These are phyloP conservation scores for Craniophora ligustri DNA, from an alignment of 2,888 invertebrate species.

Conservation along the genomic window DNA sequence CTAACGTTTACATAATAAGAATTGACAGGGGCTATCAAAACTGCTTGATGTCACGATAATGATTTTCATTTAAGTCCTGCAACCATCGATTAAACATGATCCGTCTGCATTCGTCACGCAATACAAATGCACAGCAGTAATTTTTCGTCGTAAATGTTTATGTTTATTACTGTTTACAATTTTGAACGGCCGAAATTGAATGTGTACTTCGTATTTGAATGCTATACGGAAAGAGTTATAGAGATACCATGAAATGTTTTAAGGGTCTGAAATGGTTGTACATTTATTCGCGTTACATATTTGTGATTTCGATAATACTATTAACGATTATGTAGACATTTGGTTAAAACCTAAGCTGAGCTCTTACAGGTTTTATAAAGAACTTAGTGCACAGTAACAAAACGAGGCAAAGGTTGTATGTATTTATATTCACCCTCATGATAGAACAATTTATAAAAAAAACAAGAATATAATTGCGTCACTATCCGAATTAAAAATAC, in stretches of 20 bases:
- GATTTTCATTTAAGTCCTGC: slow-evolving; percentile 55
- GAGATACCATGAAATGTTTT: not conserved
- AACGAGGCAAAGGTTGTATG: too few species aligned
- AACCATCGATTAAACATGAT: slow-evolving; percentile 57
- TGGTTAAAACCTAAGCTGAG: too few species aligned
- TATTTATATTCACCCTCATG: too few species aligned
- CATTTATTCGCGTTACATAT: too few species aligned
- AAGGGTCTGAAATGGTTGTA: too few species aligned
- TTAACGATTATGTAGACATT: too few species aligned
- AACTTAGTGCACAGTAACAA: too few species aligned
- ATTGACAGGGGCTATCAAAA: slow-evolving; percentile 43
- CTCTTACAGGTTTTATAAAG: too few species aligned
- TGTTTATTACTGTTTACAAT: slow-evolving; percentile 35
- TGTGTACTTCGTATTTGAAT: slow-evolving; percentile 11
- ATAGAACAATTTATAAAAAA: too few species aligned
- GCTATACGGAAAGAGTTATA: not conserved
- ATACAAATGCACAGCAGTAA: slow-evolving; percentile 56
- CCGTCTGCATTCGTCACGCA: slow-evolving; percentile 64
- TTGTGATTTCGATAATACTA: too few species aligned
- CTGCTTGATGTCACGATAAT: slow-evolving; percentile 65
- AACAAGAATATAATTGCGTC: too few species aligned
- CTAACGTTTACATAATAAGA: slow-evolving; percentile 30
- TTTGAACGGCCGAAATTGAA: slow-evolving; percentile 4
- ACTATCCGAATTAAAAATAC: too few species aligned
- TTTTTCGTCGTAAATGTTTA: slow-evolving; percentile 62